Evolutionary conservation across 2,113 vertebrate genomes (phyloP).

Genomic region (Sphyrna mokarran): DNA sequence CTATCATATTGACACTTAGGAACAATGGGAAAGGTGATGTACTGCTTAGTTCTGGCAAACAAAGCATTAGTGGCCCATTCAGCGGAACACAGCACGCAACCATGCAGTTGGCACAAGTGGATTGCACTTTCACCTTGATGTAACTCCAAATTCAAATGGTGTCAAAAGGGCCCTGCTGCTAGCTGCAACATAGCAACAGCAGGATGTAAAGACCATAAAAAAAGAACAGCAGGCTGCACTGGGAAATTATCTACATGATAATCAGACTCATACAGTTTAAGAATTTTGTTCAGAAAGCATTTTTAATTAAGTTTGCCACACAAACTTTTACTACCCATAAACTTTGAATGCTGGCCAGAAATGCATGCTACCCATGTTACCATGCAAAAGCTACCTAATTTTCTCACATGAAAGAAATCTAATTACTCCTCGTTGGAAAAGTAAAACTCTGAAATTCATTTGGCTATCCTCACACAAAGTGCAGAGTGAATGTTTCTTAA

Average conservation of each 20-base stretch:
- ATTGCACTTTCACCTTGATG: background rate
- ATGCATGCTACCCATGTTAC: background rate
- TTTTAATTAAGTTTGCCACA: background rate
- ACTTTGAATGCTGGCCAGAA: background rate
- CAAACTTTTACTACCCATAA: background rate
- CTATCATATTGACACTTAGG: background rate
- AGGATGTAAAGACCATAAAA: background rate
- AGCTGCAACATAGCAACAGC: background rate
- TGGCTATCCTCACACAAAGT: background rate
- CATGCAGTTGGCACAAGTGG: background rate
- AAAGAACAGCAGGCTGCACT: background rate
- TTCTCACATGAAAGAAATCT: background rate
- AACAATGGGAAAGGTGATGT: background rate
- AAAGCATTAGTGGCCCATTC: background rate
- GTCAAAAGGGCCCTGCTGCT: background rate
- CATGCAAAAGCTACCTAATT: background rate
- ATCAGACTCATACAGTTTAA: background rate
- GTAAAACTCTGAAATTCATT: background rate
- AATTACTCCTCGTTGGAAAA: background rate
- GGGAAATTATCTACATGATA: background rate
- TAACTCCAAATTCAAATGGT: background rate
- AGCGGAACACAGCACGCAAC: background rate
- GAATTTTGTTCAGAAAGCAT: background rate
- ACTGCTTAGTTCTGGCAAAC: background rate
- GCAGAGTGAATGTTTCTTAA: background rate